Percentiles rank a stretch among this genome's conserved stretches.
Evolutionary conservation across 2,888 invertebrate species (phyloP).

Genomic region (Poecilobothrus nobilitatus): DNA sequence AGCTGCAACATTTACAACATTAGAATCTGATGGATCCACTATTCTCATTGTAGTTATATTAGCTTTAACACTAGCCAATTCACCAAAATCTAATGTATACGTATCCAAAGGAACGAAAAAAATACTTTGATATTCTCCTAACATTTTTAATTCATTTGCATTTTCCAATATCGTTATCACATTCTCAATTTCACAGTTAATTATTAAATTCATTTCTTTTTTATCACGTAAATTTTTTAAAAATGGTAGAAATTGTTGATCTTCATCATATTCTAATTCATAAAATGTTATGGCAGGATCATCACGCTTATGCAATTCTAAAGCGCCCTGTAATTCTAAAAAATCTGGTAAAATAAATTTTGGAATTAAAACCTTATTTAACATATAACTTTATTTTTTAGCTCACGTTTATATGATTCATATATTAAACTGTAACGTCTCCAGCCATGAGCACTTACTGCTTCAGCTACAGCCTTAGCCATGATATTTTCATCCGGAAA

Average conservation of each 20-base stretch:
- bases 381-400: background rate
- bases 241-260: slow-evolving; percentile 52
- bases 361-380: background rate
- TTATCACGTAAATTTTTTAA: slow-evolving; percentile 67
- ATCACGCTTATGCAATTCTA: slow-evolving; percentile 62
- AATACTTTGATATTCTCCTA: slow-evolving; percentile 64
- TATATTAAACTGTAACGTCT: slow-evolving; percentile 72
- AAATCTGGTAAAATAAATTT: slow-evolving; percentile 47
- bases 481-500: slow-evolving; percentile 59
- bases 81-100: slow-evolving; percentile 45
- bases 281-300: slow-evolving; percentile 63
- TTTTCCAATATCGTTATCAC: slow-evolving; percentile 59
- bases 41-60: slow-evolving; percentile 41
- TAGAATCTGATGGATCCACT: slow-evolving; percentile 40
- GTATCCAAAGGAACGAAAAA: slow-evolving; percentile 47
- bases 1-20: slow-evolving; percentile 38
- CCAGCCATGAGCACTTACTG: slow-evolving; percentile 70
- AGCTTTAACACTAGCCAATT: slow-evolving; percentile 41
- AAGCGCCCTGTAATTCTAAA: slow-evolving; percentile 65
- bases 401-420: slow-evolving; percentile 66
- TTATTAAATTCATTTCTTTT: slow-evolving; percentile 60
- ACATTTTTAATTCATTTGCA: slow-evolving; percentile 71
- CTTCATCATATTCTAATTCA: slow-evolving; percentile 48
- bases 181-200: slow-evolving; percentile 66
- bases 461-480: slow-evolving; percentile 60